Conservation (phyloP, 2,797 vertebrate species). For the Tokudaia muenninki region DNA sequence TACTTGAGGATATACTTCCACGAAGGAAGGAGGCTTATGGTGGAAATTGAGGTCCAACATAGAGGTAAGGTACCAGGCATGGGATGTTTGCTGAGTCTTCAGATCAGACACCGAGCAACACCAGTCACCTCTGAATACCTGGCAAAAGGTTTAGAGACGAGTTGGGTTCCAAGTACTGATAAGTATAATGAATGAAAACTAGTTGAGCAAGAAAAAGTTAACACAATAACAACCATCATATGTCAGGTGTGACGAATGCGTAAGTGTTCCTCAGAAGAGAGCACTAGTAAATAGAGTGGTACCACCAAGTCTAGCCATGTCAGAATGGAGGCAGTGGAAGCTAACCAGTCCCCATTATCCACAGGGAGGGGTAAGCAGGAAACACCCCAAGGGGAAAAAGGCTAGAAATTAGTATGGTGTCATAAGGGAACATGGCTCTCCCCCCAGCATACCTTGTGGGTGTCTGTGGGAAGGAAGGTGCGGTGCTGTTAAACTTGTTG, state of each 20-base stretch:
- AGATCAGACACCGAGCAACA: neutral
- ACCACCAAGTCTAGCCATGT: no score
- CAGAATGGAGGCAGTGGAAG: neutral
- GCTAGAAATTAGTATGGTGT: no score
- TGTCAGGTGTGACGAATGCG: no score
- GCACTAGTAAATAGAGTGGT: rapidly evolving
- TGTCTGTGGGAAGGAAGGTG: neutral
- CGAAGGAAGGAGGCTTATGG: neutral
- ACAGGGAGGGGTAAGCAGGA: neutral
- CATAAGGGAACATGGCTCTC: neutral
- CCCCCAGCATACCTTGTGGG: rapidly evolving
- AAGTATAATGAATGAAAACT: neutral
- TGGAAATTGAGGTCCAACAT: neutral
- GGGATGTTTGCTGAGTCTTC: neutral
- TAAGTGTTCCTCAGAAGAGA: neutral
- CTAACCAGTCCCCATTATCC: neutral
- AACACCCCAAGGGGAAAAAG: neutral
- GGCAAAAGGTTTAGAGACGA: neutral
- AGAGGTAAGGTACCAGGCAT: neutral
- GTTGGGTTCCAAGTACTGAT: no score
- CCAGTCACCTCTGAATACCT: neutral
- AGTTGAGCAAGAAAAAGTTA: neutral
- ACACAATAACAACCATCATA: rapidly evolving
- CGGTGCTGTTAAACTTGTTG: neutral
- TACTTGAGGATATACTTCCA: neutral